phyloP scores from a whole-genome alignment of 1,140 invertebrate species.

The Drosophila lowei region DNA sequence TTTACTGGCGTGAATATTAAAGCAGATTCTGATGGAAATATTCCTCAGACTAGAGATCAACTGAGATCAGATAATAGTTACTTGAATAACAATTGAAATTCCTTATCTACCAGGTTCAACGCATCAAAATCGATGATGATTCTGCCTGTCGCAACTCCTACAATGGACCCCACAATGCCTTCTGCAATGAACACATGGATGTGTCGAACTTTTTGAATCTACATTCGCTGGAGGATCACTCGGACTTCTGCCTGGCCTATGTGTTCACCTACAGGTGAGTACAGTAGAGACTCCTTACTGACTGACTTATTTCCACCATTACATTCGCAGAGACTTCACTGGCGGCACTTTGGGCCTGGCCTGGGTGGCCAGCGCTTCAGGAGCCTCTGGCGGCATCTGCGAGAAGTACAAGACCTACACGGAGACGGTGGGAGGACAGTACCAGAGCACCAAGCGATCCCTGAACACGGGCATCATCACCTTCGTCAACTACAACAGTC shows the following conservation, averaged over 20 bases:
- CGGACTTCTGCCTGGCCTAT: constrained; percentile 99
- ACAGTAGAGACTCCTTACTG: too few relatives aligned
- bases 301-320: neutral
- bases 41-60: neutral
- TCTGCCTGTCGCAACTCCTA: constrained; percentile 88
- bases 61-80: neutral
- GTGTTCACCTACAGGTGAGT: constrained; percentile 95
- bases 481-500: constrained; percentile 98
- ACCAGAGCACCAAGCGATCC: constrained; percentile 96
- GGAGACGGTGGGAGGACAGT: constrained; percentile 95
- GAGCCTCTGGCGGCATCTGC: constrained; percentile 98
- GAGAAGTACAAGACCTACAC: constrained; percentile 99
- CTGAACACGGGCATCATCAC: constrained; percentile 99
- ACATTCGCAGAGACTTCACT: constrained; percentile 91
- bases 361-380: constrained; percentile 98
- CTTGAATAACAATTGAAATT: neutral
- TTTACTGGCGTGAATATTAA: constrained; percentile 18
- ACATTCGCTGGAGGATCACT: constrained; percentile 98
- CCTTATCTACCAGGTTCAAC: constrained; percentile 64
- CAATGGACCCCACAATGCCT: constrained; percentile 92
- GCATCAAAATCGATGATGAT: constrained; percentile 93
- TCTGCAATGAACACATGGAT: constrained; percentile 99
- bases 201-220: constrained; percentile 99
- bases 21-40: neutral
- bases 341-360: constrained; percentile 97